Percentiles rank a stretch among this genome's conserved stretches.
Evolutionary conservation across 2,888 invertebrate genomes (phyloP).

Genomic region (Dermolepida albohirtum): DNA sequence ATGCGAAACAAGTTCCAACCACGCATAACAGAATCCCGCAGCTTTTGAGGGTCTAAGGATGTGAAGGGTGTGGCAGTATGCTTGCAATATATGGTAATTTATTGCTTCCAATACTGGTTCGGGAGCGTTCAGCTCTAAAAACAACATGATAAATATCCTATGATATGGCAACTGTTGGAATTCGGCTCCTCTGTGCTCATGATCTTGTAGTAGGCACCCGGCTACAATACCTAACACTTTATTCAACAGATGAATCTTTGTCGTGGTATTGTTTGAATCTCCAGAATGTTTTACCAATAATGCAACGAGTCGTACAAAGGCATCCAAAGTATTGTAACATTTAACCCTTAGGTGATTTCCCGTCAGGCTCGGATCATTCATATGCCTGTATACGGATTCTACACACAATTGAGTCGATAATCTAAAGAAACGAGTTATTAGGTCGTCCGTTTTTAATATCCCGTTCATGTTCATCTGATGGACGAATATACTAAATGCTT

Average conservation of each 20-base stretch:
- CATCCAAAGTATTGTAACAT: constrained; percentile 95
- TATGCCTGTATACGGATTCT: constrained; percentile 86
- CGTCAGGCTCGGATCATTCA: constrained; percentile 44
- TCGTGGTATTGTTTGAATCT: constrained; percentile 90
- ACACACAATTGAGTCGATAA: constrained; percentile 97
- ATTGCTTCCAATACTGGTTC: constrained; percentile 94
- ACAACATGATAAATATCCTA: constrained; percentile 94
- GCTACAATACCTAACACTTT: constrained; percentile 96
- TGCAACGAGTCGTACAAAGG: constrained; percentile 93
- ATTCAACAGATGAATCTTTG: constrained; percentile 96
- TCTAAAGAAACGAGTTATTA: constrained; percentile 97
- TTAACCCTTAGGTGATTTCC: constrained; percentile 76
- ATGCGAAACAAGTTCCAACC: constrained; percentile 98
- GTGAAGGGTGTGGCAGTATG: constrained; percentile 96
- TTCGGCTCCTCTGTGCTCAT: constrained; percentile 87
- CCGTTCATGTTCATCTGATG: constrained; percentile 97
- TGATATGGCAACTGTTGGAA: constrained; percentile 99
- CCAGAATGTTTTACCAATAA: constrained; percentile 95
- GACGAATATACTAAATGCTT: constrained; percentile 94
- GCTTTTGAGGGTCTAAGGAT: constrained; percentile 92
- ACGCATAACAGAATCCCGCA: constrained; percentile 97
- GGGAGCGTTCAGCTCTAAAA: constrained; percentile 94
- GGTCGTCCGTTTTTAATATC: constrained; percentile 96
- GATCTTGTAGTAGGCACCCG: constrained; percentile 95
- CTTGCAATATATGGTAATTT: constrained; percentile 93